These are phyloP conservation scores for Bombylius major DNA, from an alignment of 2,888 invertebrate genomes.

Conservation along the genomic window DNA sequence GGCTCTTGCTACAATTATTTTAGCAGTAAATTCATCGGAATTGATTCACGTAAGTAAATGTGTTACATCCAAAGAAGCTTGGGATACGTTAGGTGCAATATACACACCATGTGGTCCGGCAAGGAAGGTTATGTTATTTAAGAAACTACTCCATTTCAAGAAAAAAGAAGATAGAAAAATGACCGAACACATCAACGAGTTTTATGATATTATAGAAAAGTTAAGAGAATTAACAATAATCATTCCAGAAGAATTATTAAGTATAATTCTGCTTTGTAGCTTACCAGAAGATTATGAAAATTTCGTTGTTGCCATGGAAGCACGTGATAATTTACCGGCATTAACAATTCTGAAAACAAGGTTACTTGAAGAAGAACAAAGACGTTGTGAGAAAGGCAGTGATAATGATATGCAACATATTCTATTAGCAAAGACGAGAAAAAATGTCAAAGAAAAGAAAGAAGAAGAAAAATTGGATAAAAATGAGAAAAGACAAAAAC, in stretches of 20 bases:
- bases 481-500: no score
- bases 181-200: conserved; percentile 7
- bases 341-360: conserved; percentile 4
- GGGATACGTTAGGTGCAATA: conserved; percentile 5
- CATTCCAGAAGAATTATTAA: conserved; percentile 5
- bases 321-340: conserved; percentile 9
- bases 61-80: conserved; percentile 5
- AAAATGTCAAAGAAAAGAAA: not conserved
- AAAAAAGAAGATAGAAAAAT: no score
- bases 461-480: not conserved
- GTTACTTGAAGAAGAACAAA: conserved; percentile 6
- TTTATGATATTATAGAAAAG: conserved; percentile 6
- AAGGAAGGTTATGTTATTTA: conserved; percentile 10
- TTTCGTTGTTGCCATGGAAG: conserved; percentile 10
- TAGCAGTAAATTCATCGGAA: conserved; percentile 6
- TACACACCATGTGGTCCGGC: conserved; percentile 8
- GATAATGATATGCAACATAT: not conserved
- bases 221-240: not conserved
- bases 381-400: not conserved
- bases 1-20: conserved; percentile 7
- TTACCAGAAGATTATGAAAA: conserved; percentile 2
- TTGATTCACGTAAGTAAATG: conserved; percentile 6
- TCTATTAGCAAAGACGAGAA: not conserved
- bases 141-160: conserved; percentile 5
- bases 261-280: conserved; percentile 6